A percentile compares a stretch with the other conserved stretches of the same genome.
Conservation (phyloP, 2,888 invertebrate genomes). For the Acanthosepion esculentum region DNA sequence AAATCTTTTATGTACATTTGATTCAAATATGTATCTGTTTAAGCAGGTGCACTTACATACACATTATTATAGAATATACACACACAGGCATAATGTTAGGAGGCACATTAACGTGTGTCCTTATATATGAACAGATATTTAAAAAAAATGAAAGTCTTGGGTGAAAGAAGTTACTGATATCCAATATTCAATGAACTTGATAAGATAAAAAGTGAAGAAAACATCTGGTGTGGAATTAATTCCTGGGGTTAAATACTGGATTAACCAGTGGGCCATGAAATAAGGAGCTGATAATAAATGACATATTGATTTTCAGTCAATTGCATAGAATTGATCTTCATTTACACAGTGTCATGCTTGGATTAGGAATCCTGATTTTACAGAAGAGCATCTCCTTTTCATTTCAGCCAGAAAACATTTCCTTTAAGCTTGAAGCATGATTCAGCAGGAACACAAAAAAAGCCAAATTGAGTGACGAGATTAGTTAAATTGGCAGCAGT, state of each 20-base stretch:
- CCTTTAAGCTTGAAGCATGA: background rate
- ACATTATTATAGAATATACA: no score
- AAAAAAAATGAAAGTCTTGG: no score
- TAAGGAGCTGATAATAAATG: background rate
- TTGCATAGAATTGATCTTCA: background rate
- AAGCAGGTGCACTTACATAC: no score
- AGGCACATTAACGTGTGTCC: no score
- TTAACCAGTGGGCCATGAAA: background rate
- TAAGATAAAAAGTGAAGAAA: background rate
- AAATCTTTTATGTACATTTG: no score
- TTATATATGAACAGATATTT: no score
- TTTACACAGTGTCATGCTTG: background rate
- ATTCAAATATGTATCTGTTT: no score
- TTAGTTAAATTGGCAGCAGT: background rate
- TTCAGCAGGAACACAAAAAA: background rate
- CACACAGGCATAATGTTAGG: no score
- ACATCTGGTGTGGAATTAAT: background rate
- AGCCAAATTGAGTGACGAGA: background rate
- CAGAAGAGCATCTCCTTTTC: background rate
- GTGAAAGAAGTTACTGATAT: background rate
- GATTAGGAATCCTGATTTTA: background rate
- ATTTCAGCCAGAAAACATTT: background rate
- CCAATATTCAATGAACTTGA: background rate
- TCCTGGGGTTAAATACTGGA: background rate
- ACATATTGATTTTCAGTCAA: background rate